These are phyloP conservation scores for Passerina amoena DNA, from an alignment of 2,113 vertebrate genomes.

Conservation along the genomic window DNA sequence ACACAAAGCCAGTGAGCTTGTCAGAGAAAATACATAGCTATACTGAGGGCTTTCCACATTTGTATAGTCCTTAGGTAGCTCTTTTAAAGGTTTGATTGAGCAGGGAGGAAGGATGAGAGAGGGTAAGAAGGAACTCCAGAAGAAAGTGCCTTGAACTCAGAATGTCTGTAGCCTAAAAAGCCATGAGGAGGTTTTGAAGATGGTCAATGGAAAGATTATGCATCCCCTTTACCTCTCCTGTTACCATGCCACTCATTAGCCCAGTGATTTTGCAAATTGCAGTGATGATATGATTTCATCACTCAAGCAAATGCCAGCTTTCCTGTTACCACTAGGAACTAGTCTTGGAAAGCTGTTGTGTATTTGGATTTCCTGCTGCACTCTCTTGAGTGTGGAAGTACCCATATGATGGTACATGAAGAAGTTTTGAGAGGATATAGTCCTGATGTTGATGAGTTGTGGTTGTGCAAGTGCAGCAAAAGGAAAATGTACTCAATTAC, in stretches of 20 bases:
- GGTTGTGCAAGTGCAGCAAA: not conserved
- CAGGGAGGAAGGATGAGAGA: not conserved
- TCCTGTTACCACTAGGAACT: not conserved
- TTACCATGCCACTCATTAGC: not conserved
- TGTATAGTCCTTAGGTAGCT: not conserved
- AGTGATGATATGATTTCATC: not conserved
- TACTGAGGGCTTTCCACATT: not conserved
- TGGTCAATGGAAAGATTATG: not conserved
- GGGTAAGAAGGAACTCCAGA: not conserved
- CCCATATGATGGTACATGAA: not conserved
- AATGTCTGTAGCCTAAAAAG: not conserved
- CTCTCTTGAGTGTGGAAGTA: not conserved
- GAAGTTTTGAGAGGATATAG: not conserved
- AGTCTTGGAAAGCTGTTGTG: not conserved
- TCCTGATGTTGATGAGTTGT: not conserved
- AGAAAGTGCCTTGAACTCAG: not conserved
- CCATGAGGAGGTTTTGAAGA: not conserved
- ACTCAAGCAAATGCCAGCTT: not conserved
- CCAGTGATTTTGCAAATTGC: not conserved
- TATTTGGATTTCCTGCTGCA: not conserved
- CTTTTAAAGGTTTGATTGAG: not conserved
- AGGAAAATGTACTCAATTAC: not conserved
- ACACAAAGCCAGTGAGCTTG: not conserved
- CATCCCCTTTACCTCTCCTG: not conserved
- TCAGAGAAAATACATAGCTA: not conserved